phyloP scores from a whole-genome alignment of 2,888 invertebrate genomes.

The Eurois occulta region DNA sequence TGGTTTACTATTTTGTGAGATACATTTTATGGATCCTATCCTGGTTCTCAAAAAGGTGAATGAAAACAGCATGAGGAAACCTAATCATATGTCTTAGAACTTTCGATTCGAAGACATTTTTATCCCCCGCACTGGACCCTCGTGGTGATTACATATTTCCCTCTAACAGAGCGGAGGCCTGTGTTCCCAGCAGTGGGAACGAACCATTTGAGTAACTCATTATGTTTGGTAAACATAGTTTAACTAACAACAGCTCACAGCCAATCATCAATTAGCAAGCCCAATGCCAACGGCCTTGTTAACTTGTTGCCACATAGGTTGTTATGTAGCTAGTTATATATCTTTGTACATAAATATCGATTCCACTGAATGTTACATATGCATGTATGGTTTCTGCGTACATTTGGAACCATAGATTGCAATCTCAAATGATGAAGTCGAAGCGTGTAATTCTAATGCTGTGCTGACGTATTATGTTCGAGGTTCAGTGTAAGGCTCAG shows the following conservation, averaged over 20 bases:
- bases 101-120: not conserved
- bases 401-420: slow-evolving; percentile 32
- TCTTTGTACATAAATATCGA: slow-evolving; percentile 39
- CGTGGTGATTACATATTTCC: not conserved
- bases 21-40: slow-evolving; percentile 6
- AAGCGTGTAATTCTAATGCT: slow-evolving; percentile 49
- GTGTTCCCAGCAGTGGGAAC: not conserved
- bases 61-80: not conserved
- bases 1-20: slow-evolving; percentile 2
- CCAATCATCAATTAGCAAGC: slow-evolving; percentile 51
- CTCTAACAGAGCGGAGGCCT: not conserved
- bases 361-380: slow-evolving; percentile 22
- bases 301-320: slow-evolving; percentile 41
- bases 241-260: slow-evolving; percentile 30
- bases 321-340: slow-evolving; percentile 22
- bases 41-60: not conserved
- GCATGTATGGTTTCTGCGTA: slow-evolving; percentile 26
- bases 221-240: slow-evolving; percentile 25
- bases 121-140: not conserved
- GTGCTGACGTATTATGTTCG: slow-evolving; percentile 10
- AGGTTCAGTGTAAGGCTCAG: slow-evolving; percentile 11
- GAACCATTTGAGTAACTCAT: not conserved
- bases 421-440: slow-evolving; percentile 16
- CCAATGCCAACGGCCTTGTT: slow-evolving; percentile 45
- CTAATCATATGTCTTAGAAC: not conserved